Evolutionary conservation across 2,888 invertebrate genomes (phyloP).

Genomic region (Chaetogeoica ovagalla): DNA sequence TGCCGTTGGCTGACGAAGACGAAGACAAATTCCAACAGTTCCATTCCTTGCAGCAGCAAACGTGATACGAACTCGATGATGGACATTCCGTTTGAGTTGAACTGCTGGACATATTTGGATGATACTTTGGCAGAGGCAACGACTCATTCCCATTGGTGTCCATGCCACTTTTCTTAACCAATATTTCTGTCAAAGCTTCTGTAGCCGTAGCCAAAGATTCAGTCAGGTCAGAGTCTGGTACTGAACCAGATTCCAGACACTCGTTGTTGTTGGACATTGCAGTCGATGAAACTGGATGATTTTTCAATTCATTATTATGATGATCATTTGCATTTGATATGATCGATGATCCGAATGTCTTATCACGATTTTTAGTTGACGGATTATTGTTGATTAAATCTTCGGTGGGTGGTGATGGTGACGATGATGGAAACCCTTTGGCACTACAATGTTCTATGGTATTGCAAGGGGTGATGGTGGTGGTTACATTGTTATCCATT

Average conservation of each 20-base stretch:
- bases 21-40: constrained; percentile 24
- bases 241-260: constrained; percentile 10
- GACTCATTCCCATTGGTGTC: constrained; percentile 28
- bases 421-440: background rate
- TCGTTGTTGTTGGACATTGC: constrained; percentile 5
- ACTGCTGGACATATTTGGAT: constrained; percentile 38
- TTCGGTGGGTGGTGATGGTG: constrained; percentile 2
- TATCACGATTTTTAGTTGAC: background rate
- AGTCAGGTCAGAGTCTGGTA: constrained; percentile 28
- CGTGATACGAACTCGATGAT: constrained; percentile 6
- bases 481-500: constrained; percentile 24
- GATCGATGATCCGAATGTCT: constrained; percentile 13
- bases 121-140: background rate
- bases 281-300: background rate
- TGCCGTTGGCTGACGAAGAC: background rate
- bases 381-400: constrained; percentile 44
- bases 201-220: constrained; percentile 40
- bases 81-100: constrained; percentile 38
- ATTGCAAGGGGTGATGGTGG: background rate
- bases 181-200: constrained; percentile 31
- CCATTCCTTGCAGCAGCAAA: constrained; percentile 41
- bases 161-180: constrained; percentile 12
- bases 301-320: constrained; percentile 36
- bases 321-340: constrained; percentile 15
- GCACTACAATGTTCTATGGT: constrained; percentile 34